Base-by-base conservation (phyloP, 2,888 invertebrate species). In the Halictus quadricinctus region DNA sequence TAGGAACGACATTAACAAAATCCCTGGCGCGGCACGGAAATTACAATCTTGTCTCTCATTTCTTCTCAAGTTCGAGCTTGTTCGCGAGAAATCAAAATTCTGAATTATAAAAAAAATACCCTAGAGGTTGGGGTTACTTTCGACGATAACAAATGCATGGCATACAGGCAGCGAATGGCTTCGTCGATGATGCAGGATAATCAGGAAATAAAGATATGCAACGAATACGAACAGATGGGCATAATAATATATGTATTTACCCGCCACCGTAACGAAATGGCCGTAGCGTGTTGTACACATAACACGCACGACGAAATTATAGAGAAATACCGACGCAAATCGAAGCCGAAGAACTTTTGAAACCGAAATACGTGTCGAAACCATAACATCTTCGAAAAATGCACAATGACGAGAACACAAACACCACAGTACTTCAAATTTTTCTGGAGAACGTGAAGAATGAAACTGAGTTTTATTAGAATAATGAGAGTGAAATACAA, bases 241-340 rank as follows among this genome's bases (percentile, higher is more conserved):
- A 79, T 69, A 75, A 36, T 36, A 84, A 81, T 76, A 80, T 43
- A 72, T 64, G 29, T 36, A 36, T 84, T 74, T 76, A 60, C 72
- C 72, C 77, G 79, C 79, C 77, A 81, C 81, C 36, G 70, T 73
- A 77, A 84, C 58, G 81, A 86, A 79, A 78, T 86, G 87, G 80
- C 86, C 79, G 86, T 87, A 69, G 76, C 69, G 82, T 74, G 75
- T 82, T 77, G 25, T 82, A 58, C 78, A 79, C 78, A 76, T 74
- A 83, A 75, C 66, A 77, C 77, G 69, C 72, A 79, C 74, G 78
- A 74, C 72, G 75, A 80, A 85, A 60, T 76, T 85, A 70, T 79
- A 50, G 76, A 60, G 80, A 80, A 79, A 85, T 64, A 76, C 64
- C 79, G 83, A 88, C 80, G 80, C 82, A 88, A 88, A 88, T 80